These are phyloP conservation scores for Pteropus rufus DNA, from an alignment of 2,797 vertebrate genomes.

Conservation along the genomic window DNA sequence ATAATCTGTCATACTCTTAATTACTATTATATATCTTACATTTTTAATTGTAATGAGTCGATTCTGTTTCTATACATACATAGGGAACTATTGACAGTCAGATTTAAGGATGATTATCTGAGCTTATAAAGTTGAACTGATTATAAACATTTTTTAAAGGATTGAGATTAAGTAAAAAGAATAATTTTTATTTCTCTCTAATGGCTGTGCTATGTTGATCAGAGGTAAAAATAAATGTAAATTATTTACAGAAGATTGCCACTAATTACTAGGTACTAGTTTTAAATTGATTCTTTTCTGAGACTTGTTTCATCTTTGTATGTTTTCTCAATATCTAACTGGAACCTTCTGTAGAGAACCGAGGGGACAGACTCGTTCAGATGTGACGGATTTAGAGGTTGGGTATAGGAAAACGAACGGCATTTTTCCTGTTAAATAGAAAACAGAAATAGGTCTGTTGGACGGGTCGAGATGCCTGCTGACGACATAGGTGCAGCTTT, in stretches of 20 bases:
- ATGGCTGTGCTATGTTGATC: not conserved
- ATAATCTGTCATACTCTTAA: not conserved
- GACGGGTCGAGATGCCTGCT: fast-evolving
- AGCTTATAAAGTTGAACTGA: not conserved
- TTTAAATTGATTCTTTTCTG: not conserved
- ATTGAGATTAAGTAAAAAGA: not conserved
- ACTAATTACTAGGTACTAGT: not conserved
- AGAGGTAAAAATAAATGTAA: not conserved
- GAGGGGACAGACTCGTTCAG: not conserved
- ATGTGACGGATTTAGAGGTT: not conserved
- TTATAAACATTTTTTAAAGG: not conserved
- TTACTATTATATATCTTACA: not conserved
- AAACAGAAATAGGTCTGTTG: no score
- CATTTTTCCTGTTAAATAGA: not conserved
- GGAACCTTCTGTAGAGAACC: not conserved
- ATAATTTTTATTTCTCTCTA: not conserved
- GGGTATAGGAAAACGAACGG: fast-evolving
- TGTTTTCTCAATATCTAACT: not conserved
- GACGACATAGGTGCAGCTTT: fast-evolving
- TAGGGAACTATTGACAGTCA: not conserved
- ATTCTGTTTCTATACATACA: fast-evolving
- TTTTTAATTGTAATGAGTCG: not conserved
- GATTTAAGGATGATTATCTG: not conserved
- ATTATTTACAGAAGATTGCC: not conserved
- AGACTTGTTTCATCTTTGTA: not conserved